Evolutionary conservation across 2,797 vertebrate species (phyloP).

Genomic region (Coccyzus lansbergi): DNA sequence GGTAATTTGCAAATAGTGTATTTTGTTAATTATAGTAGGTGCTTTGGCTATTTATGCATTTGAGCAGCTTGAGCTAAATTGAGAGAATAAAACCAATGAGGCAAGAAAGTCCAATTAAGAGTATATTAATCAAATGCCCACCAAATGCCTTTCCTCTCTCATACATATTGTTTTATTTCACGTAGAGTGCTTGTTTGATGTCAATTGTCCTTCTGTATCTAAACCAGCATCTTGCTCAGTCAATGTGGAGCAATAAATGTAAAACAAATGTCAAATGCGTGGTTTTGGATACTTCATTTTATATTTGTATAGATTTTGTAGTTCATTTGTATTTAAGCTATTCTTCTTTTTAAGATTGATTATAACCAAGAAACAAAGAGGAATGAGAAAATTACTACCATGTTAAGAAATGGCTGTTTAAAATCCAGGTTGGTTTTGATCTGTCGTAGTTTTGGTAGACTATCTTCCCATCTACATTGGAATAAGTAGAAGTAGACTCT

Average conservation of each 20-base stretch:
- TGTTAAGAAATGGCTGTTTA: not conserved
- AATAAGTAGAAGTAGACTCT: not conserved
- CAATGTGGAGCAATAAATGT: not conserved
- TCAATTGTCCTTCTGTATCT: slow-evolving; percentile 18
- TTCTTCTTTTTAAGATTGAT: slow-evolving; percentile 19
- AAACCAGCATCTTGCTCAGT: not conserved
- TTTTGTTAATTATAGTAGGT: slow-evolving; percentile 57
- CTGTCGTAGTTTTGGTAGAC: not conserved
- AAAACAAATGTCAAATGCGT: not conserved
- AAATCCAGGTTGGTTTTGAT: not conserved
- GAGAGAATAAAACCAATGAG: slow-evolving; percentile 65
- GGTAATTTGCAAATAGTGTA: slow-evolving; percentile 5
- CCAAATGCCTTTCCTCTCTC: slow-evolving; percentile 26
- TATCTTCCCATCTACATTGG: not conserved
- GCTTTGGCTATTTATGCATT: slow-evolving; percentile 34
- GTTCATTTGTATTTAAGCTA: slow-evolving; percentile 10
- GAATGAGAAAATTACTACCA: not conserved
- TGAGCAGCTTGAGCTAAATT: slow-evolving; percentile 63
- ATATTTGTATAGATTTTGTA: slow-evolving; percentile 12
- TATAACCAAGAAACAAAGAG: not conserved
- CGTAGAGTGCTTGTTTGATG: not conserved
- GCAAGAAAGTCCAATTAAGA: slow-evolving; percentile 64
- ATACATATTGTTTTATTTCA: not conserved
- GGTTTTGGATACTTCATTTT: not conserved
- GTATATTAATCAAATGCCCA: slow-evolving; percentile 55